Evolutionary conservation across 2,888 invertebrate species (phyloP), one percentile per base, ranked within the genome.

Genomic region (Steinernema carpocapsae): DNA sequence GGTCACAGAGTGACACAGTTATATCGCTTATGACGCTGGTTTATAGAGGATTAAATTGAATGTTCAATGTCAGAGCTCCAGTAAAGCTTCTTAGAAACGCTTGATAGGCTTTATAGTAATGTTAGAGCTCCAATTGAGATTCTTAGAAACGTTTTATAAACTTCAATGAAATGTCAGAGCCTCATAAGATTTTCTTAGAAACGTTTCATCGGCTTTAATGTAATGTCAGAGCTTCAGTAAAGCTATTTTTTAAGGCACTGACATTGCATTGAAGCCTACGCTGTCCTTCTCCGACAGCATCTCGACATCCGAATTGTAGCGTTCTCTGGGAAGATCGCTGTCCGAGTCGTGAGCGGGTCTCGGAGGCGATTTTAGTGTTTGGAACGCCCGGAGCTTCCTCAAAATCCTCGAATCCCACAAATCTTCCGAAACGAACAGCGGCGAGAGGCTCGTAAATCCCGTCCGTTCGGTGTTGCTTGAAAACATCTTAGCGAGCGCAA

Each of bases 261-360:
- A n/a, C n/a, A n/a, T n/a, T n/a, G n/a, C n/a, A n/a, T n/a, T n/a
- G n/a, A n/a, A n/a, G n/a, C n/a, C n/a, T n/a, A n/a, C 56, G 26
- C 56, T 56, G 56, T 26, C 56, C 56, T 22, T 56, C 32, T 64
- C 64, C 29, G 64, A 64, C 10, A 17, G 32, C 37, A 64, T 29
- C 29, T 64, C 64, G 17, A 4, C 64, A 4, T 64, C 64, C 26
- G 64, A 64, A 17, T 64, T 64, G 17, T 64, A 32, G 29, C 64
- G 64, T 17, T 64, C 64, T 10, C 64, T 64, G 1, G 64, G 64
- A 1, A 64, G 26, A 32, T 64, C 64, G 19, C 37, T 37, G 32
- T 64, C 64, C 17, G 64, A 64, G 29, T 64, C 64, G 2, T 12
- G 29, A 4, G 48, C 48, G 3, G 24, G 32, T 19, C 32, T 12